These are phyloP conservation scores for Drosophila koepferae DNA, from an alignment of 2,888 invertebrate species.

Conservation along the genomic window DNA sequence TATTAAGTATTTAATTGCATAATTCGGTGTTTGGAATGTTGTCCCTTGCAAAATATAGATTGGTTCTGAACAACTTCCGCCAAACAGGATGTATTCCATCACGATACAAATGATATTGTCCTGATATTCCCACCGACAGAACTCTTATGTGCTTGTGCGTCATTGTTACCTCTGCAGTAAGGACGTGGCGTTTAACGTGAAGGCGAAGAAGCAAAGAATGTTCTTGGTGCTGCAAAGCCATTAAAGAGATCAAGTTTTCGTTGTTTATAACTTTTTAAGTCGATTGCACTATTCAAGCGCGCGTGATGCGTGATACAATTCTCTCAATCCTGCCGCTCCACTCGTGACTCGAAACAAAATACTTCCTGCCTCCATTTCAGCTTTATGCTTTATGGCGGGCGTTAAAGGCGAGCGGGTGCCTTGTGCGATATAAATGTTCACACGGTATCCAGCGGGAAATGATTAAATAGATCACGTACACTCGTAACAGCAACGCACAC, in stretches of 20 bases:
- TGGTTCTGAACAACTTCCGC: not conserved
- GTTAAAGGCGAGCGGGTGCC: conserved; percentile 47
- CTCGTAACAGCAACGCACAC: conserved; percentile 45
- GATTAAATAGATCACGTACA: conserved; percentile 75
- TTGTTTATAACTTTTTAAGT: conserved; percentile 64
- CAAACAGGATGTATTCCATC: not conserved
- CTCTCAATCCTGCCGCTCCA: conserved; percentile 21
- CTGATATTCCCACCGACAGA: not conserved
- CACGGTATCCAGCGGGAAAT: conserved; percentile 51
- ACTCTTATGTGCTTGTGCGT: not conserved
- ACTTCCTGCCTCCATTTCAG: conserved; percentile 63
- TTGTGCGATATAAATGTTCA: conserved; percentile 51
- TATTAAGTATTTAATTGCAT: too few relatives aligned
- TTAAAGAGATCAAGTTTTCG: conserved; percentile 53
- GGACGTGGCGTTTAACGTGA: not conserved
- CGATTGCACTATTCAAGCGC: conserved; percentile 44
- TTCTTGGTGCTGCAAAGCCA: conserved; percentile 1
- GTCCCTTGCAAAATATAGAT: not conserved
- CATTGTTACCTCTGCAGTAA: not conserved
- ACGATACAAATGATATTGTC: too few relatives aligned
- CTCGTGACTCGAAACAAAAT: conserved; percentile 23
- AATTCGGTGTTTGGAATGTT: too few relatives aligned
- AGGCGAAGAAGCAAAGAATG: not conserved
- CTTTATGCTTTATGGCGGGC: conserved; percentile 50
- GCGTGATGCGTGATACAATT: conserved; percentile 70